Percentiles rank a stretch among this genome's conserved stretches.
Conservation (phyloP, 1,140 invertebrate species). For the Heliothis subflexa region DNA sequence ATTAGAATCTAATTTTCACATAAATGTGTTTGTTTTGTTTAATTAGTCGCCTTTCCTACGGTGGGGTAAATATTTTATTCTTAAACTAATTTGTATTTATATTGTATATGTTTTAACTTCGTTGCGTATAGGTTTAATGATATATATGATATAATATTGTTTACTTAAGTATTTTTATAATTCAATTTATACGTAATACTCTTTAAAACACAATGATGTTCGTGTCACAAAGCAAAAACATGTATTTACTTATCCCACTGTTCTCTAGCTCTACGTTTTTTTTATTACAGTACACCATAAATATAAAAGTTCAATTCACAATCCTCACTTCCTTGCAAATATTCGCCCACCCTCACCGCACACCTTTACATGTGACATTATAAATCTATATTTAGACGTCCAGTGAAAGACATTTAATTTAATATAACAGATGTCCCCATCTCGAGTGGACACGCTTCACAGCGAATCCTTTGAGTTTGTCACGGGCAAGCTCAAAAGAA, state of each 20-base stretch:
- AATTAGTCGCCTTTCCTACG: constrained; percentile 47
- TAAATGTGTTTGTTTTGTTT: constrained; percentile 56
- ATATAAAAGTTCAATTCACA: too few species aligned
- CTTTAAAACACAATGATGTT: not conserved
- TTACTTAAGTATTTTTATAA: too few species aligned
- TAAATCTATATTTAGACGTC: constrained; percentile 53
- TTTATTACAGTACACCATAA: too few species aligned
- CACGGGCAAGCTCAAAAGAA: constrained; percentile 73
- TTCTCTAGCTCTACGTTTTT: too few species aligned
- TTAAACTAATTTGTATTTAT: not conserved
- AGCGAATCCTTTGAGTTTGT: constrained; percentile 77
- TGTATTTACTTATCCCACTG: too few species aligned
- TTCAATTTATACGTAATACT: too few species aligned
- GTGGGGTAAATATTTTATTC: constrained; percentile 4
- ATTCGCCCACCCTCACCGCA: constrained; percentile 3
- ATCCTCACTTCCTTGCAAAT: constrained; percentile 2
- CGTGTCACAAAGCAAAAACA: not conserved
- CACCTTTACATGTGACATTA: constrained; percentile 44
- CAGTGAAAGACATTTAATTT: constrained; percentile 64
- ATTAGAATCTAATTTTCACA: constrained; percentile 63
- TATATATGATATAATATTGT: not conserved
- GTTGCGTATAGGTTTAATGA: not conserved
- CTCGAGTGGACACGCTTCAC: constrained; percentile 66
- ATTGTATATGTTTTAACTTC: constrained; percentile 19
- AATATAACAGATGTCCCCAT: constrained; percentile 71